Percentiles rank a stretch among this genome's conserved stretches.
Evolutionary conservation across 1,140 invertebrate genomes (phyloP).

Genomic region (Homarus americanus): DNA sequence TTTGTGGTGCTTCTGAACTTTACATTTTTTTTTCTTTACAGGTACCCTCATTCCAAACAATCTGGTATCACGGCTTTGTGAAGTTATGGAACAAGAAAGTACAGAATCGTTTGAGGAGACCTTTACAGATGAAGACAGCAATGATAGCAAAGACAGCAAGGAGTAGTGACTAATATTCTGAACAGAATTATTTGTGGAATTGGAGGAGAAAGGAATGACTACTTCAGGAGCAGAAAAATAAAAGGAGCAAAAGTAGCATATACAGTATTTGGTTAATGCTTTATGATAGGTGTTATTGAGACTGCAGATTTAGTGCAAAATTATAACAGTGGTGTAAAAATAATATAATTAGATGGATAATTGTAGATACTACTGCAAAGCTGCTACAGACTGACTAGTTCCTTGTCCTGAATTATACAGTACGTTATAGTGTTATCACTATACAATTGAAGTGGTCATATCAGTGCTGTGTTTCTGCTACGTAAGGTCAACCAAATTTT

Average conservation of each 20-base stretch:
- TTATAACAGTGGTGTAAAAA: neutral
- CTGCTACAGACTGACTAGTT: neutral
- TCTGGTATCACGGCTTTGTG: slow-evolving; percentile 85
- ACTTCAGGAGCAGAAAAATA: slow-evolving; percentile 8
- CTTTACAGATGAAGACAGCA: slow-evolving; percentile 60
- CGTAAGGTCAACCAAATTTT: neutral
- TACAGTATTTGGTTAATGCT: neutral
- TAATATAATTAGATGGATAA: neutral
- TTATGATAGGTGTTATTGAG: neutral
- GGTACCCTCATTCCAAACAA: slow-evolving; percentile 93
- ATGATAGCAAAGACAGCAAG: slow-evolving; percentile 59
- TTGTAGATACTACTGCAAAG: neutral
- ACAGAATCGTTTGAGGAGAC: slow-evolving; percentile 68
- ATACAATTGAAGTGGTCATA: neutral
- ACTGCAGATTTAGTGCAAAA: neutral
- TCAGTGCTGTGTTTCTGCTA: neutral
- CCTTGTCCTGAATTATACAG: neutral
- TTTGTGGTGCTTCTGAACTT: too few species aligned
- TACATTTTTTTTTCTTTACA: slow-evolving; percentile 77
- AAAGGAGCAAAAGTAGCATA: slow-evolving; percentile 16
- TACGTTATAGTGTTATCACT: too few species aligned
- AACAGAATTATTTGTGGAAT: neutral
- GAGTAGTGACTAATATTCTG: slow-evolving; percentile 24
- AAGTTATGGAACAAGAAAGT: slow-evolving; percentile 66
- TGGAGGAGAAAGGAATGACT: slow-evolving; percentile 8